A percentile compares a stretch with the other conserved stretches of the same genome.
Evolutionary conservation across 2,888 invertebrate species (phyloP).

Genomic region (Himalopsyche tibetana): DNA sequence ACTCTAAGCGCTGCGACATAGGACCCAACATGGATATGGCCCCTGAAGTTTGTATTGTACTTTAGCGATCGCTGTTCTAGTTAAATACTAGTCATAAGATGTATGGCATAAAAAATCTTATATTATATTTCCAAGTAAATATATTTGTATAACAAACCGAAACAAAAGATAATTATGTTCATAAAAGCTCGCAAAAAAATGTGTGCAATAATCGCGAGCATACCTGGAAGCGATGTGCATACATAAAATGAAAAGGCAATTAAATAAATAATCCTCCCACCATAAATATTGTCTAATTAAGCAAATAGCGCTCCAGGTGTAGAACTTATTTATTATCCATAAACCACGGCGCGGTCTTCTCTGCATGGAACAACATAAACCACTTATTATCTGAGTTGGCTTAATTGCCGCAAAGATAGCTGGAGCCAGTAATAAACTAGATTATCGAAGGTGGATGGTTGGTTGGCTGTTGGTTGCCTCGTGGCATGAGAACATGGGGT

Average conservation of each 20-base stretch:
- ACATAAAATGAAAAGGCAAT: slow-evolving; percentile 64
- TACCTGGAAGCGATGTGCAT: slow-evolving; percentile 50
- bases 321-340: slow-evolving; percentile 65
- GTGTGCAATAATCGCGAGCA: not conserved
- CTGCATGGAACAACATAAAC: slow-evolving; percentile 58
- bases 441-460: slow-evolving; percentile 57
- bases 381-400: slow-evolving; percentile 57
- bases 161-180: too few species aligned
- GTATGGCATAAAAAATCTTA: too few species aligned
- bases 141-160: too few species aligned
- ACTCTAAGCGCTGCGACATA: too few species aligned
- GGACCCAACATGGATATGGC: too few species aligned
- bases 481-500: slow-evolving; percentile 8
- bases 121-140: too few species aligned
- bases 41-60: too few species aligned
- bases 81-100: too few species aligned
- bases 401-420: slow-evolving; percentile 66
- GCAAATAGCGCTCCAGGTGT: slow-evolving; percentile 65
- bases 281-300: slow-evolving; percentile 65
- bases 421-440: slow-evolving; percentile 64
- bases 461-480: not conserved
- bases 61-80: too few species aligned
- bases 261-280: slow-evolving; percentile 56
- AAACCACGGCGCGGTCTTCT: slow-evolving; percentile 60
- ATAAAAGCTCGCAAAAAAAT: not conserved